Evolutionary conservation across 2,888 invertebrate genomes (phyloP).

Genomic region (Metallyticus violacea): DNA sequence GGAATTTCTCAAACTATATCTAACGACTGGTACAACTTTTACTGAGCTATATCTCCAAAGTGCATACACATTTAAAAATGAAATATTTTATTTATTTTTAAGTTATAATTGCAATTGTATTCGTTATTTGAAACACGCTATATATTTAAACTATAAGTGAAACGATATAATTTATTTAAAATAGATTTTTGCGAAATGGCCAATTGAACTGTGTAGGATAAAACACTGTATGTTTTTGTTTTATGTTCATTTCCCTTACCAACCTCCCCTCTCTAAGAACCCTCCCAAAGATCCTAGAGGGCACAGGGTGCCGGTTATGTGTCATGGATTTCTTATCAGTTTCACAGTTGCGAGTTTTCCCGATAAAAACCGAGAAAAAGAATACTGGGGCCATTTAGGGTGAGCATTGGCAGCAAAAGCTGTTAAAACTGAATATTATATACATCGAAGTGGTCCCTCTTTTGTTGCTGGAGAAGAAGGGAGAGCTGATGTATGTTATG

Average conservation of each 20-base stretch:
- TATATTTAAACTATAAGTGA: too few species aligned
- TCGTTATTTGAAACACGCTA: too few species aligned
- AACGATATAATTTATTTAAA: too few species aligned
- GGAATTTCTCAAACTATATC: too few species aligned
- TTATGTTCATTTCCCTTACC: not conserved
- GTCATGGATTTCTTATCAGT: not conserved
- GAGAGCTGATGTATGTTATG: constrained; percentile 5
- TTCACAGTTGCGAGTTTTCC: constrained; percentile 12
- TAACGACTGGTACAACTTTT: too few species aligned
- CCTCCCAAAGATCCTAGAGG: not conserved
- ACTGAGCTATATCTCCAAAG: too few species aligned
- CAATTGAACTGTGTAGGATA: too few species aligned
- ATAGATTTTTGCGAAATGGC: too few species aligned
- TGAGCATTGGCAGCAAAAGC: not conserved
- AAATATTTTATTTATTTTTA: too few species aligned
- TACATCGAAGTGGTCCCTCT: not conserved
- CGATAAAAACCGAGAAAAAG: not conserved
- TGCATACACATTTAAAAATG: too few species aligned
- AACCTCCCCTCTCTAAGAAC: not conserved
- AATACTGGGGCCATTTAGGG: not conserved
- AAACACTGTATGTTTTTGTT: not conserved
- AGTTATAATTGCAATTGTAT: too few species aligned
- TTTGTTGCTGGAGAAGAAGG: not conserved
- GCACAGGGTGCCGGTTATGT: not conserved
- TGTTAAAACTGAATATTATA: constrained; percentile 20